A percentile compares a stretch with the other conserved stretches of the same genome.
These are phyloP conservation scores for Tyrophagus putrescentiae DNA, from an alignment of 1,140 invertebrate species.

Conservation along the genomic window DNA sequence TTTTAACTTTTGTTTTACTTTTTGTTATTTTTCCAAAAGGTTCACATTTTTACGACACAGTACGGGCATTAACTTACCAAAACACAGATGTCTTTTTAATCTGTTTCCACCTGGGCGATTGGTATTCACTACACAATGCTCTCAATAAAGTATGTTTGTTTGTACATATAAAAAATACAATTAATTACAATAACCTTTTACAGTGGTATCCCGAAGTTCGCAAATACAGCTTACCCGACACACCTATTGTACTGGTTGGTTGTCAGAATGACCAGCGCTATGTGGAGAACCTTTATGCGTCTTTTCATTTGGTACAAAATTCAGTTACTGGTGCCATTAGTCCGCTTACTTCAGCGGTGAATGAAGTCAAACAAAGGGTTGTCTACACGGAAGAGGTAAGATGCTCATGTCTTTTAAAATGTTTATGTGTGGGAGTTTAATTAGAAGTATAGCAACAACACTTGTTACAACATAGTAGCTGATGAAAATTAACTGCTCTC, in stretches of 20 bases:
- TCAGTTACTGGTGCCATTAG: too few species aligned
- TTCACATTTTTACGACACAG: conserved; percentile 41
- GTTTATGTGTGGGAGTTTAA: not conserved
- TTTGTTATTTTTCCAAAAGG: too few species aligned
- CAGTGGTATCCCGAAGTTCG: conserved; percentile 52
- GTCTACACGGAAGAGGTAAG: conserved; percentile 42
- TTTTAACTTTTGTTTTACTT: too few species aligned
- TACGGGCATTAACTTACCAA: conserved; percentile 43
- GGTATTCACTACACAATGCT: conserved; percentile 48
- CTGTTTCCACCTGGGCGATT: conserved; percentile 50
- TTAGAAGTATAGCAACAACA: not conserved
- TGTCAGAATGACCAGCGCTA: conserved; percentile 43
- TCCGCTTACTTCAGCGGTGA: conserved; percentile 40
- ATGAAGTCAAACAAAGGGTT: conserved; percentile 37
- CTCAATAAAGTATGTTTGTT: conserved; percentile 42
- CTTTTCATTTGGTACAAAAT: too few species aligned
- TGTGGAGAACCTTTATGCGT: too few species aligned
- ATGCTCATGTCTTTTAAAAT: not conserved
- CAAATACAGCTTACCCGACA: conserved; percentile 42
- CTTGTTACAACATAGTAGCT: not conserved
- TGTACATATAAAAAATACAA: conserved; percentile 7
- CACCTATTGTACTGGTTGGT: conserved; percentile 48
- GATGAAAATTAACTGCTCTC: too few species aligned
- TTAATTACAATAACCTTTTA: not conserved
- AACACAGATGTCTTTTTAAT: conserved; percentile 45